phyloP scores from a whole-genome alignment of 1,140 invertebrate species.

The Meloidogyne floridensis region DNA sequence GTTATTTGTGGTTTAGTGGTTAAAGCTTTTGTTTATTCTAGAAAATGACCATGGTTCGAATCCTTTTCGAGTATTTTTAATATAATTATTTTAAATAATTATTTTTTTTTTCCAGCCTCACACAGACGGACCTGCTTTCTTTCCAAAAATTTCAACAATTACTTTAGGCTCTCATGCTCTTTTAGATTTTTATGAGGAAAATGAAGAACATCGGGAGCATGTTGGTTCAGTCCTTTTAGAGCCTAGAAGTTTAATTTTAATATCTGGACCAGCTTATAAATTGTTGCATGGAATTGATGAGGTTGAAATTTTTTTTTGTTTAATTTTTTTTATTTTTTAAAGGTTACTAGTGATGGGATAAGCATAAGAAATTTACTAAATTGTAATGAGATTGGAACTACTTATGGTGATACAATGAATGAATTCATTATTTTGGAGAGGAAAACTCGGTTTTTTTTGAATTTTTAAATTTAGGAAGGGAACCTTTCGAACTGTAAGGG shows the following conservation, averaged over 20 bases:
- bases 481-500: too few relatives aligned
- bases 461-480: background rate
- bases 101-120: slow-evolving; percentile 75
- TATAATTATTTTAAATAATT: slow-evolving; percentile 33
- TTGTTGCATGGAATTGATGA: slow-evolving; percentile 89
- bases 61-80: slow-evolving; percentile 11
- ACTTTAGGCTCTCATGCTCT: slow-evolving; percentile 85
- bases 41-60: background rate
- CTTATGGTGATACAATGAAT: background rate
- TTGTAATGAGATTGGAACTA: background rate
- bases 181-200: slow-evolving; percentile 78
- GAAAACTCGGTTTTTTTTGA: background rate
- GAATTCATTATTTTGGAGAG: background rate
- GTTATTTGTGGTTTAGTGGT: background rate
- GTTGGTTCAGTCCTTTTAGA: slow-evolving; percentile 77
- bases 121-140: slow-evolving; percentile 88
- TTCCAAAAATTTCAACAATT: slow-evolving; percentile 87
- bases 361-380: background rate
- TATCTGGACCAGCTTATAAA: slow-evolving; percentile 82
- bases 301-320: slow-evolving; percentile 65
- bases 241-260: slow-evolving; percentile 81
- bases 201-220: slow-evolving; percentile 12
- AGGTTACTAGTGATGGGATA: slow-evolving; percentile 72
- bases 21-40: background rate
- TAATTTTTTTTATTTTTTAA: slow-evolving; percentile 56